Percentiles rank a stretch among this genome's conserved stretches.
These are phyloP conservation scores for Tineola bisselliella DNA, from an alignment of 2,888 invertebrate genomes.

Conservation along the genomic window DNA sequence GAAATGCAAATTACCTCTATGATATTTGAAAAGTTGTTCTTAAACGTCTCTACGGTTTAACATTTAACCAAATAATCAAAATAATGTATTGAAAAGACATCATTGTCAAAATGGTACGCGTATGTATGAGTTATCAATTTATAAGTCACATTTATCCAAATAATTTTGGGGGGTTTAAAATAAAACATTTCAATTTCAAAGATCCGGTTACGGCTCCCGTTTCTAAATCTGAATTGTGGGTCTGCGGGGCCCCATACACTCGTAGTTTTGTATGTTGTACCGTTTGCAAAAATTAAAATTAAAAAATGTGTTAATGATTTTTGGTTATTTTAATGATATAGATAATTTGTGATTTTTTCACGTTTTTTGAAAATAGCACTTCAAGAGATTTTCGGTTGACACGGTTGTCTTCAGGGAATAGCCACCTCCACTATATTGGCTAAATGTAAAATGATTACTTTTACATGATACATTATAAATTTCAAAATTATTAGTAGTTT, in stretches of 20 bases:
- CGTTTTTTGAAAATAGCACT: too few relatives aligned
- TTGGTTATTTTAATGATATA: background rate
- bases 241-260: constrained; percentile 56
- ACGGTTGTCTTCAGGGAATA: too few relatives aligned
- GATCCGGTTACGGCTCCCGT: constrained; percentile 63
- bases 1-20: constrained; percentile 39
- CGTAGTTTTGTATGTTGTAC: constrained; percentile 47
- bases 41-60: constrained; percentile 57
- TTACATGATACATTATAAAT: too few relatives aligned
- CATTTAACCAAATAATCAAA: constrained; percentile 53
- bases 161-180: constrained; percentile 50
- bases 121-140: constrained; percentile 60
- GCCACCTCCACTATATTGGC: too few relatives aligned
- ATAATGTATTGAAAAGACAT: constrained; percentile 21
- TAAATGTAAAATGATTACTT: too few relatives aligned
- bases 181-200: constrained; percentile 67
- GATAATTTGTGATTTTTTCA: too few relatives aligned
- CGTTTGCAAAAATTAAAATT: constrained; percentile 20
- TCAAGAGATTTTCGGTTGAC: too few relatives aligned
- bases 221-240: constrained; percentile 59
- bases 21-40: constrained; percentile 24
- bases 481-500: background rate
- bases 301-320: background rate
- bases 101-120: constrained; percentile 29
- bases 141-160: constrained; percentile 58